Evolutionary conservation across 2,888 invertebrate genomes (phyloP), one percentile per base, ranked within the genome.

Genomic region (Sesia bembeciformis): DNA sequence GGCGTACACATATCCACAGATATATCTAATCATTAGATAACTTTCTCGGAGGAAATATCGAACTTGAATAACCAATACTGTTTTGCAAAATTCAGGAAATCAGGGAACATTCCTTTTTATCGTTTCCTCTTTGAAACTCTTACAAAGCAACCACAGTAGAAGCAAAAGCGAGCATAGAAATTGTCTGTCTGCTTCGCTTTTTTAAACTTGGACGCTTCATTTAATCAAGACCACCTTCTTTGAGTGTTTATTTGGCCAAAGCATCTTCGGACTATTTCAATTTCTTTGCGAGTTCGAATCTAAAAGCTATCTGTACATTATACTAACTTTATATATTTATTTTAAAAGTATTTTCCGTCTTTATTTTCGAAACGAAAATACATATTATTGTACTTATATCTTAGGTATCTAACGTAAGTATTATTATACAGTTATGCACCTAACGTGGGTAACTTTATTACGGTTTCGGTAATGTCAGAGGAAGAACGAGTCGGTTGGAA

Each of bases 401-500:
- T 23, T 23, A 23, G 23, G 2, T 23, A 23, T 23, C 2, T 1
- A 23, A 23, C 23, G 2, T 23, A 23, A 23, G 2, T 23, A 23
- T 23, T 23, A 23, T 23, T 23, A 23, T 23, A 23, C 23, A 23
- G 23, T 23, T 23, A 23, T 23, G 23, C 23, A 23, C 23, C 23
- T 23, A 23, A 23, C 23, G 23, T 23, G 23, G 23, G 46, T 23
- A 6, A 46, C 8, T 46, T 8, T 50, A 50, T 56, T 65, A 65
- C 70, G 73, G 74, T 73, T 70, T 72, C 63, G 64, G 56, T 57
- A 62, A 70, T 73, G 72, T 74, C 67, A 68, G 67, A 63, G 69
- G 72, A 74, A 67, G 69, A 75, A 71, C 67, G 76, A 76, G 73
- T 72, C 72, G 66, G 76, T 74, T 78, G 80, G 79, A 82, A 81